These are phyloP conservation scores for Coelopa pilipes DNA, from an alignment of 2,888 invertebrate genomes.

Conservation along the genomic window DNA sequence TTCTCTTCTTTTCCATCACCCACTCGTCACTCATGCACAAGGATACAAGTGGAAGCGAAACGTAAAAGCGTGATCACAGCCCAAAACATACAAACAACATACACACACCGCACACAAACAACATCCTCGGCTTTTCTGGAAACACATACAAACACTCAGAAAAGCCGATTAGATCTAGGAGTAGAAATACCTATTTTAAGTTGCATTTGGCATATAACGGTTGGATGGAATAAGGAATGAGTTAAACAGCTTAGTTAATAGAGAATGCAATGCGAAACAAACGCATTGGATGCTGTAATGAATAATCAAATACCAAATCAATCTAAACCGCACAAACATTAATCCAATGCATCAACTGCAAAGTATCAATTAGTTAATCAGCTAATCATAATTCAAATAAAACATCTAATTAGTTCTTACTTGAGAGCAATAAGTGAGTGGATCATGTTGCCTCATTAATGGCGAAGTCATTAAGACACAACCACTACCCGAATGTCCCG, in stretches of 20 bases:
- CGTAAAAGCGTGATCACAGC: not conserved
- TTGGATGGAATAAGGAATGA: conserved; percentile 21
- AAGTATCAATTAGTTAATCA: too few species aligned
- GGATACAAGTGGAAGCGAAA: conserved; percentile 14
- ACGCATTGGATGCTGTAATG: conserved; percentile 14
- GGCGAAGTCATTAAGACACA: too few species aligned
- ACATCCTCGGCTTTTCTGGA: conserved; percentile 19
- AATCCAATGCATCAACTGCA: too few species aligned
- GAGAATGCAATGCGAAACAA: conserved; percentile 50
- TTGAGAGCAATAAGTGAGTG: too few species aligned
- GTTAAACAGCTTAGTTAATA: conserved; percentile 35
- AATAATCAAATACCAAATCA: too few species aligned
- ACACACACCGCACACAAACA: conserved; percentile 20
- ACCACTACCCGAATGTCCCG: too few species aligned
- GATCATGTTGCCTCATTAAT: too few species aligned
- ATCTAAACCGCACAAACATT: too few species aligned
- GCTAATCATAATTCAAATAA: too few species aligned
- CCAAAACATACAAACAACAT: conserved; percentile 17
- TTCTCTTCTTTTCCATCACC: conserved; percentile 13
- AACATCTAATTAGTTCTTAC: too few species aligned
- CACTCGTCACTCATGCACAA: conserved; percentile 31
- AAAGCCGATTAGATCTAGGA: conserved; percentile 1
- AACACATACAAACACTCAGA: conserved; percentile 21
- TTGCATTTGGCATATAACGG: too few species aligned
- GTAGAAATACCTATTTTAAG: conserved; percentile 15